Percentiles rank a stretch among this genome's conserved stretches.
Conservation (phyloP, 2,113 vertebrate genomes). For the Gavia stellata region DNA sequence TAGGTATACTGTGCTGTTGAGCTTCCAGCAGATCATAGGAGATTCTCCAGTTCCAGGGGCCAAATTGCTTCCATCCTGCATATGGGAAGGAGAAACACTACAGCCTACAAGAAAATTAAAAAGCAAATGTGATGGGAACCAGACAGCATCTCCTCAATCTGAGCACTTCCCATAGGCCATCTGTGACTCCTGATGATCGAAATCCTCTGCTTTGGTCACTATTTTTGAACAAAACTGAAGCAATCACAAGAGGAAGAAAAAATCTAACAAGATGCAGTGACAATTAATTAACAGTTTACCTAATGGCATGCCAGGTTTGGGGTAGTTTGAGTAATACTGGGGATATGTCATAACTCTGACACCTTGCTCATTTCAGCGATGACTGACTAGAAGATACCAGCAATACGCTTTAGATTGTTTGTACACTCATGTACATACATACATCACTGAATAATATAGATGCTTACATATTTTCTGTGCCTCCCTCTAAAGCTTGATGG, state of each 20-base stretch:
- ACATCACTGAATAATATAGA: constrained; percentile 33
- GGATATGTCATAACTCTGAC: background rate
- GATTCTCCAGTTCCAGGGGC: background rate
- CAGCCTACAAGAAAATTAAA: background rate
- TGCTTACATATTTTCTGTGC: constrained; percentile 39
- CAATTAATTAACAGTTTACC: background rate
- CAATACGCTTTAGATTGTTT: background rate
- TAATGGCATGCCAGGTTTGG: background rate
- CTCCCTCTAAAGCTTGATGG: constrained; percentile 52
- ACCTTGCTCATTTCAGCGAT: background rate
- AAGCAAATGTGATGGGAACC: background rate
- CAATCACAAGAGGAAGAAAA: rapidly evolving
- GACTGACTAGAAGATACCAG: background rate
- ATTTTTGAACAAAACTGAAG: background rate
- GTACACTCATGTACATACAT: background rate
- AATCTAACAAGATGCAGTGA: background rate
- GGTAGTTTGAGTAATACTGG: background rate
- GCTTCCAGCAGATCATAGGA: background rate
- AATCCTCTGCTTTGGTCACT: background rate
- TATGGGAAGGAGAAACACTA: background rate
- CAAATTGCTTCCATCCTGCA: background rate
- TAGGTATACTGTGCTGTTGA: background rate
- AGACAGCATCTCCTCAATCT: background rate
- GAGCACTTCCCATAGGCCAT: background rate
- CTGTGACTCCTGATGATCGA: background rate